Conservation (phyloP, 1,140 invertebrate species). For the Drosophila bipectinata region DNA sequence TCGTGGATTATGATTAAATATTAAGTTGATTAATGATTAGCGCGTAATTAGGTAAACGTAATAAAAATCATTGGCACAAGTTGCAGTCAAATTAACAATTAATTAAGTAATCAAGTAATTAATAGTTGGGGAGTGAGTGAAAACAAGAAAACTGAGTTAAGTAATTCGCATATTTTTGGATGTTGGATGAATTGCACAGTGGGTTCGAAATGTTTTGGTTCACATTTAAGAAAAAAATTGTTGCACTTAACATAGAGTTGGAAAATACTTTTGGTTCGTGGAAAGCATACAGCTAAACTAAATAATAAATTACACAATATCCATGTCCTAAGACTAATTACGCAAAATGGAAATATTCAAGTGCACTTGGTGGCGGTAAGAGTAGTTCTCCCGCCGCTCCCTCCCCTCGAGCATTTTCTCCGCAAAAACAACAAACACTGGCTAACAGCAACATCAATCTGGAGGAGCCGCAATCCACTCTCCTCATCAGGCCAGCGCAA, state of each 20-base stretch:
- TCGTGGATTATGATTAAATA: slow-evolving; percentile 52
- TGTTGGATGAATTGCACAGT: slow-evolving; percentile 29
- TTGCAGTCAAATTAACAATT: slow-evolving; percentile 82
- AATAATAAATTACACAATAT: slow-evolving; percentile 28
- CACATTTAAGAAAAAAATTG: slow-evolving; percentile 8
- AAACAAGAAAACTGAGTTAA: slow-evolving; percentile 36
- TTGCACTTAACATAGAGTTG: slow-evolving; percentile 33
- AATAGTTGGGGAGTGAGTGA: slow-evolving; percentile 7
- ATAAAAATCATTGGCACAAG: slow-evolving; percentile 83
- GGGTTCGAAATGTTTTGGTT: slow-evolving; percentile 16
- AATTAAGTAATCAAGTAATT: slow-evolving; percentile 38
- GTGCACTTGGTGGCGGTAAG: slow-evolving; percentile 53
- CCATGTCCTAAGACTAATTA: slow-evolving; percentile 31
- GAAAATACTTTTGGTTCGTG: slow-evolving; percentile 67
- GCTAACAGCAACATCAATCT: slow-evolving; percentile 42
- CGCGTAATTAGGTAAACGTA: slow-evolving; percentile 65
- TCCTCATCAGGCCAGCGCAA: slow-evolving; percentile 77
- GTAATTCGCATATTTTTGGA: no score
- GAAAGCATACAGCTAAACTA: slow-evolving; percentile 36
- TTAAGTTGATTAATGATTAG: slow-evolving; percentile 61
- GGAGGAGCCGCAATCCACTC: slow-evolving; percentile 2
- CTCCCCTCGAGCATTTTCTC: slow-evolving; percentile 10
- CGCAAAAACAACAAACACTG: slow-evolving; percentile 55
- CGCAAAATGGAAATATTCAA: slow-evolving; percentile 35
- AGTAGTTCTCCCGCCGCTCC: slow-evolving; percentile 8